Evolutionary conservation across 2,113 vertebrate species (phyloP), one percentile per base, ranked within the genome.

Genomic region (Pleuronectes platessa): DNA sequence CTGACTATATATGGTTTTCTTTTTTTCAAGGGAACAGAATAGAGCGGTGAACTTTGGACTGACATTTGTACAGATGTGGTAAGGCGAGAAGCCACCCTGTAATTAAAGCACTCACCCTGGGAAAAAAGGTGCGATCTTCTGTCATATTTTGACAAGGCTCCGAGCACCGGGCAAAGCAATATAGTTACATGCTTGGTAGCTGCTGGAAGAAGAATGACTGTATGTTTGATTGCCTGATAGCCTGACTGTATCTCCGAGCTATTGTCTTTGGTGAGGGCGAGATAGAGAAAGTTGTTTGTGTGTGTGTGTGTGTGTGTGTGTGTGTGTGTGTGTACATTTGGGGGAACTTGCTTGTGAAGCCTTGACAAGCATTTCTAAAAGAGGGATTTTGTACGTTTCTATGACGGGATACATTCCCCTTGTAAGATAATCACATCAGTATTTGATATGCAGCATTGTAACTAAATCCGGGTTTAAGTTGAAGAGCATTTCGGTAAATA

Each of bases 91-190:
- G 90, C 92, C 84, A 84, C 80, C 83, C 92, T 92, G 94, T 94
- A 96, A 96, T 97, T 96, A 96, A 95, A 94, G 92, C 86, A 86
- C 85, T 92, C 89, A 90, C 91, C 92, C 92, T 87, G 83, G 89
- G 88, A 92, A 92, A 92, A 89, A 90, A 94, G 93, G 89, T 94
- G 92, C 83, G 90, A 91, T 93, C 93, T 81, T 90, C 93, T 97
- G 95, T 97, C 95, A 96, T 83, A 80, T 86, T 84, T 90, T 94
- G 93, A 93, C 92, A 95, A 93, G 94, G 92, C 93, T 94, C 91
- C 90, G 66, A 95, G 94, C 94, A 86, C 65, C 83, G 83, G 91
- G 85, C 91, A 90, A 90, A 93, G 91, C 89, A 88, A 92, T 92
- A 93, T 88, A 93, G 92, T 92, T 93, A 93, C 93, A 94, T 90